Conservation (phyloP, 1,140 invertebrate species). For the Popillia japonica region DNA sequence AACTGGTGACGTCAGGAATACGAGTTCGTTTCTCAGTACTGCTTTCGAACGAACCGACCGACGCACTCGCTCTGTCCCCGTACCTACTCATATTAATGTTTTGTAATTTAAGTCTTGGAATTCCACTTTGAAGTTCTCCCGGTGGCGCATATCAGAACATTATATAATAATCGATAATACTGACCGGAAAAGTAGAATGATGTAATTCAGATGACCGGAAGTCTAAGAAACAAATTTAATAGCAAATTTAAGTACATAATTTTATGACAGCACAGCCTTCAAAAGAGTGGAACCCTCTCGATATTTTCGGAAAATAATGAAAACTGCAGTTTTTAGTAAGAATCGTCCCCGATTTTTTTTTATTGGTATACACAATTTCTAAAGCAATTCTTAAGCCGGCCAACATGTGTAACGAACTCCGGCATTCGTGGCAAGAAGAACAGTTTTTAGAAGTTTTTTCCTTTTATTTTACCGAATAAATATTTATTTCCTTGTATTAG, state of each 20-base stretch:
- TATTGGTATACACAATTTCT: no score
- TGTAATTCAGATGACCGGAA: background rate
- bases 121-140: constrained; percentile 37
- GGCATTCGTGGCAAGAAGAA: no score
- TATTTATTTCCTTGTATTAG: no score
- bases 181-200: background rate
- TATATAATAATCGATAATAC: constrained; percentile 2
- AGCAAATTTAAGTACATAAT: no score
- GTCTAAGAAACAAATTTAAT: no score
- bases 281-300: background rate
- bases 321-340: background rate
- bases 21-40: constrained; percentile 31
- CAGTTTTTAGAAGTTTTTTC: no score
- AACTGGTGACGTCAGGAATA: constrained; percentile 49
- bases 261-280: no score
- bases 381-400: no score
- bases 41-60: background rate
- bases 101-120: constrained; percentile 41
- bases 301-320: no score
- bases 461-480: no score
- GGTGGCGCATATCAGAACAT: background rate
- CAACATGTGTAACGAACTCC: no score
- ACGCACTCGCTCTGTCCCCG: constrained; percentile 15
- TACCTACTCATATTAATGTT: constrained; percentile 44
- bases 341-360: no score